A percentile compares a stretch with the other conserved stretches of the same genome.
Conservation (phyloP, 1,140 invertebrate genomes). For the Galleria mellonella region DNA sequence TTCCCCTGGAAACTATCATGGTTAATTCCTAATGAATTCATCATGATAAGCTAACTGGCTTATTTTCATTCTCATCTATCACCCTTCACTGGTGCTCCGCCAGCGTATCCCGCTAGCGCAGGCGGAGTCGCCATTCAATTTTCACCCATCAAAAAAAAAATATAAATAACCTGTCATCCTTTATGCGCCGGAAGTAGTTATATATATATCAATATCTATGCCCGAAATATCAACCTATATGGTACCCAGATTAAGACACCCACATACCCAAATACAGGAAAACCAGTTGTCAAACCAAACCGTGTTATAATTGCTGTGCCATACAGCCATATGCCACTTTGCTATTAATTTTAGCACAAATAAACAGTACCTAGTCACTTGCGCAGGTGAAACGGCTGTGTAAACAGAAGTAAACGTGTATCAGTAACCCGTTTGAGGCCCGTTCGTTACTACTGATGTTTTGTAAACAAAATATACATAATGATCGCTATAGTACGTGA, state of each 20-base stretch:
- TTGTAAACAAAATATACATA: constrained; percentile 12
- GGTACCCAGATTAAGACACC: constrained; percentile 1
- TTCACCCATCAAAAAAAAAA: too few relatives aligned
- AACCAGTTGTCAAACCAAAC: constrained; percentile 13
- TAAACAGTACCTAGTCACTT: constrained; percentile 27
- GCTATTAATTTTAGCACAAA: constrained; percentile 32
- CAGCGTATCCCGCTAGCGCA: too few relatives aligned
- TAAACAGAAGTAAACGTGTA: constrained; percentile 12
- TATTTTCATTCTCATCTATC: too few relatives aligned
- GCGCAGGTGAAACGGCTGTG: constrained; percentile 26
- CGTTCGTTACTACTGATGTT: constrained; percentile 13
- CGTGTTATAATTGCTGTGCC: constrained; percentile 15
- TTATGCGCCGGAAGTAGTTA: too few relatives aligned
- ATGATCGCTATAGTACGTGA: neutral
- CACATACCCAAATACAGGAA: constrained; percentile 1
- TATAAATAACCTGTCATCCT: too few relatives aligned
- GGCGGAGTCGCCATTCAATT: too few relatives aligned
- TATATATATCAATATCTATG: too few relatives aligned
- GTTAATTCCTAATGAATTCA: too few relatives aligned
- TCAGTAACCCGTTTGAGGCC: constrained; percentile 36
- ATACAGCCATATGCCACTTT: constrained; percentile 7
- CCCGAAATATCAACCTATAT: neutral
- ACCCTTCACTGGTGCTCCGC: too few relatives aligned
- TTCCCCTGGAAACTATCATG: too few relatives aligned
- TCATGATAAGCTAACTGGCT: too few relatives aligned